Percentiles rank a stretch among this genome's conserved stretches.
phyloP scores from a whole-genome alignment of 2,113 vertebrate species.

The Melanerpes aurifrons region DNA sequence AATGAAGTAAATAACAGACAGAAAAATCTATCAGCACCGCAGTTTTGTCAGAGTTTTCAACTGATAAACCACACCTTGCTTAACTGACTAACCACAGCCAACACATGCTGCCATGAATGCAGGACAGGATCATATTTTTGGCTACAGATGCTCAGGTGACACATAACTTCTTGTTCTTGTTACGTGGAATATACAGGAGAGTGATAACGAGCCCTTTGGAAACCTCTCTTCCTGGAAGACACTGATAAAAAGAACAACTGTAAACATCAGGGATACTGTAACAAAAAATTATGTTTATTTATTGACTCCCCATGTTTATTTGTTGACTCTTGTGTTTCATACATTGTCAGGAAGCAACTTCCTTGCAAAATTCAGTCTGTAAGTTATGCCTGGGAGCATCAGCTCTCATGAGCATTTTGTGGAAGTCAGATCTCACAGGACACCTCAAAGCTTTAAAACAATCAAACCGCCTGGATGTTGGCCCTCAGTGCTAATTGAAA shows the following conservation, averaged over 20 bases:
- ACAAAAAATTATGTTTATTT: background rate
- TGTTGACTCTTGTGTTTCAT: background rate
- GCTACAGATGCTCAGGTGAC: background rate
- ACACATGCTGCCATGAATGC: background rate
- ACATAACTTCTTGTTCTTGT: background rate
- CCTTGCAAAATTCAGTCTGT: background rate
- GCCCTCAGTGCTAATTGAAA: background rate
- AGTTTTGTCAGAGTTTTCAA: background rate
- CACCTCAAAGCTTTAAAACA: background rate
- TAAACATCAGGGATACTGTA: background rate
- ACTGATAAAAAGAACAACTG: background rate
- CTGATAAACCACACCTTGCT: background rate
- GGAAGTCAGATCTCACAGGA: background rate
- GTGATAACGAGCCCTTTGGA: background rate
- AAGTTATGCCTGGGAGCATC: background rate
- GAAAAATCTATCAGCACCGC: background rate
- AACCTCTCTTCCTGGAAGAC: background rate
- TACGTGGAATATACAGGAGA: background rate
- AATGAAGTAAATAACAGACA: background rate
- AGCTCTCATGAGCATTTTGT: background rate
- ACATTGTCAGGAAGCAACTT: background rate
- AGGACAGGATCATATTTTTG: background rate
- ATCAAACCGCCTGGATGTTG: background rate
- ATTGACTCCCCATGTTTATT: background rate
- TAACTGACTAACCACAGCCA: background rate